Evolutionary conservation across 2,888 invertebrate species (phyloP).

Genomic region (Ferrisia virgata): DNA sequence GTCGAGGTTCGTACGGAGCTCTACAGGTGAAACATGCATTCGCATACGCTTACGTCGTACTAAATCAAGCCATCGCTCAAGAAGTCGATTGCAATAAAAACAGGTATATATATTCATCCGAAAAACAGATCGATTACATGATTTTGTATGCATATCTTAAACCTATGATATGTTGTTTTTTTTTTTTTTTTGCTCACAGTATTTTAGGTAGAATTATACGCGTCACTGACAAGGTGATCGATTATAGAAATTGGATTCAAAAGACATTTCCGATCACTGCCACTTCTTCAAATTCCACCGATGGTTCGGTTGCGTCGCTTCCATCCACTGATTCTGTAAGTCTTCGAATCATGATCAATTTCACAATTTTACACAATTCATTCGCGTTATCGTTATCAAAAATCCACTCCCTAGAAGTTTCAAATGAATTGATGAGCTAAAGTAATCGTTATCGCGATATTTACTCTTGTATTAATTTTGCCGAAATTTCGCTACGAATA

Average conservation of each 20-base stretch:
- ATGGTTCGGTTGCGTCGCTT: slow-evolving; percentile 42
- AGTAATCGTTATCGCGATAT: too few species aligned
- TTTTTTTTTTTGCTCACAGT: slow-evolving; percentile 53
- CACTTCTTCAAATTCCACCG: slow-evolving; percentile 49
- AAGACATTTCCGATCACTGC: slow-evolving; percentile 55
- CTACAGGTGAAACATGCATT: slow-evolving; percentile 89
- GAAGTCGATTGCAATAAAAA: slow-evolving; percentile 53
- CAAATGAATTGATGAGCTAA: too few species aligned
- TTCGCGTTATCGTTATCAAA: too few species aligned
- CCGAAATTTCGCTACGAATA: too few species aligned
- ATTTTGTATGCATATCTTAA: too few species aligned
- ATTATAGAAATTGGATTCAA: slow-evolving; percentile 67
- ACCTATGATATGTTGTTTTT: too few species aligned
- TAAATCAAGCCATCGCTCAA: slow-evolving; percentile 71
- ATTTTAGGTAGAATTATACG: slow-evolving; percentile 88
- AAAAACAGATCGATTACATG: not conserved
- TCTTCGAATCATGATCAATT: too few species aligned
- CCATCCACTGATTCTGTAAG: slow-evolving; percentile 44
- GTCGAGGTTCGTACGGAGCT: slow-evolving; percentile 93
- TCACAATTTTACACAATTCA: too few species aligned
- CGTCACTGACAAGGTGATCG: slow-evolving; percentile 87
- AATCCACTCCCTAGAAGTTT: too few species aligned
- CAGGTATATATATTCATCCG: slow-evolving; percentile 53
- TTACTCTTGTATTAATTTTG: too few species aligned
- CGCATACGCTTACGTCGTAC: slow-evolving; percentile 87